phyloP scores from a whole-genome alignment of 2,797 vertebrate genomes.

The Spinus olivaceus region DNA sequence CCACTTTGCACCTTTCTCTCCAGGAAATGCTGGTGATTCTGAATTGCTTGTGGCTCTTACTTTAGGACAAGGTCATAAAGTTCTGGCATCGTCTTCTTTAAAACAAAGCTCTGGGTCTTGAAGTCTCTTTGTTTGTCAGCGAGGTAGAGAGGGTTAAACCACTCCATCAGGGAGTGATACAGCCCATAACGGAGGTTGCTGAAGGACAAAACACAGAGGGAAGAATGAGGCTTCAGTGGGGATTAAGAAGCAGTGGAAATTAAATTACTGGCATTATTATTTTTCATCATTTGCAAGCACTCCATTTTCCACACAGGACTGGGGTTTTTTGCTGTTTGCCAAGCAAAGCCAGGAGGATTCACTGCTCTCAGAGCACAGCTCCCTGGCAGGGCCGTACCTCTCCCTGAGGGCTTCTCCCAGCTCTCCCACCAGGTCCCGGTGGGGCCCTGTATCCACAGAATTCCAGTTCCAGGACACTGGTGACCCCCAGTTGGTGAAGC shows the following conservation, averaged over 20 bases:
- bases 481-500: constrained; percentile 94
- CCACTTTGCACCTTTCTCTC: neutral
- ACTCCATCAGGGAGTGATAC: constrained; percentile 91
- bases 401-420: constrained; percentile 85
- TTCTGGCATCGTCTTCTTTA: constrained; percentile 85
- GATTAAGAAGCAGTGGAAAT: neutral
- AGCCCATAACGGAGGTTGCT: constrained; percentile 89
- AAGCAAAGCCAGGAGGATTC: neutral
- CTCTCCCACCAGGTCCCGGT: constrained; percentile 89
- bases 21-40: neutral
- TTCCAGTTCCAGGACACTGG: constrained; percentile 96
- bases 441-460: constrained; percentile 86
- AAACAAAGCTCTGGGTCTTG: constrained; percentile 86
- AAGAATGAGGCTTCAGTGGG: neutral
- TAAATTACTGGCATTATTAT: neutral
- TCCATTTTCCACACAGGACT: neutral
- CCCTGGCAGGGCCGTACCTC: constrained; percentile 68
- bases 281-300: neutral
- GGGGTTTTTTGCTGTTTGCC: neutral
- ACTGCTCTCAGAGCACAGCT: neutral
- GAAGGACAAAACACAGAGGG: constrained; percentile 33
- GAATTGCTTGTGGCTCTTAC: constrained; percentile 60
- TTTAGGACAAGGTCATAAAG: constrained; percentile 88
- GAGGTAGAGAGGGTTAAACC: constrained; percentile 92
- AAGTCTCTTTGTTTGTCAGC: constrained; percentile 85